Evolutionary conservation across 2,888 invertebrate species (phyloP).

Genomic region (Stenotaenia linearis): DNA sequence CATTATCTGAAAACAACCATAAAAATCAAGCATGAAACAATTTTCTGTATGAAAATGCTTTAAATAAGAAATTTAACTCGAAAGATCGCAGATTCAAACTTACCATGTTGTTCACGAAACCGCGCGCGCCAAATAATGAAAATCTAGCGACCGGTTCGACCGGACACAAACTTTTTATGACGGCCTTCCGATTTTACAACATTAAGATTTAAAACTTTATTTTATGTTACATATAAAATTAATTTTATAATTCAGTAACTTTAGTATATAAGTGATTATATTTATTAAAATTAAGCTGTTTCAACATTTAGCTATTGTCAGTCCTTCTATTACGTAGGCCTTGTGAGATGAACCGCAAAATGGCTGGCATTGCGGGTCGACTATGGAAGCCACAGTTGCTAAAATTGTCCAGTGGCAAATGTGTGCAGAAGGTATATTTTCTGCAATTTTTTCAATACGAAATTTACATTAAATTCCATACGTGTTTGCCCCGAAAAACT

Average conservation of each 20-base stretch:
- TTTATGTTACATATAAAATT: background rate
- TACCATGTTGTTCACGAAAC: too few relatives aligned
- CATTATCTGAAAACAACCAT: too few relatives aligned
- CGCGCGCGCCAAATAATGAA: too few relatives aligned
- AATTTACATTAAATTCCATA: background rate
- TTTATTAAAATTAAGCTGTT: too few relatives aligned
- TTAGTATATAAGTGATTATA: background rate
- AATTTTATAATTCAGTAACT: background rate
- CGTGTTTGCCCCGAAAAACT: background rate
- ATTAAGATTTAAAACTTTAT: background rate
- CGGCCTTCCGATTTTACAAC: background rate
- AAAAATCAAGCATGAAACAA: too few relatives aligned
- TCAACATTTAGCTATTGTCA: background rate
- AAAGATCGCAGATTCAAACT: too few relatives aligned
- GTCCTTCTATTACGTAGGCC: background rate
- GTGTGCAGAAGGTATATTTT: background rate
- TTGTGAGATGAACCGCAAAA: conserved; percentile 24
- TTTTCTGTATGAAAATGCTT: too few relatives aligned
- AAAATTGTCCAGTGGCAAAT: background rate
- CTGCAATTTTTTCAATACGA: background rate
- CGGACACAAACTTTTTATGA: background rate
- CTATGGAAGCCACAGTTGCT: background rate
- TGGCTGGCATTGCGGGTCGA: conserved; percentile 27
- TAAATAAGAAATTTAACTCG: too few relatives aligned
- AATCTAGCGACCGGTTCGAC: background rate